These are phyloP conservation scores for Melangyna quadrimaculata DNA, from an alignment of 2,888 invertebrate species.

Conservation along the genomic window DNA sequence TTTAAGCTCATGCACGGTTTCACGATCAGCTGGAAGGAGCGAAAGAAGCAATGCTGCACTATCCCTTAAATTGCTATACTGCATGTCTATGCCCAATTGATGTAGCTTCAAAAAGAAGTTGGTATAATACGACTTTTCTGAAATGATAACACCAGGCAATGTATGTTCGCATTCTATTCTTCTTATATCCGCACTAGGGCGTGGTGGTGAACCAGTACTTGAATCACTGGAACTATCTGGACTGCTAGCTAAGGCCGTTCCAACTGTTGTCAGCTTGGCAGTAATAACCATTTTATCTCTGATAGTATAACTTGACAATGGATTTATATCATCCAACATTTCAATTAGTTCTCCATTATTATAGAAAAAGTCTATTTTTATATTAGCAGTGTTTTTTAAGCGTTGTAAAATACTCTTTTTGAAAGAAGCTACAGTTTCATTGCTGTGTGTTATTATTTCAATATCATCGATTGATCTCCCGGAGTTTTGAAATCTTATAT, in stretches of 20 bases:
- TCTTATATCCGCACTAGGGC: slow-evolving; percentile 88
- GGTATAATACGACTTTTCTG: slow-evolving; percentile 89
- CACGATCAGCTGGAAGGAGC: slow-evolving; percentile 80
- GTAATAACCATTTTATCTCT: slow-evolving; percentile 92
- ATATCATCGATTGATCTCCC: slow-evolving; percentile 94
- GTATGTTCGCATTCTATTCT: slow-evolving; percentile 92
- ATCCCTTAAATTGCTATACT: slow-evolving; percentile 90
- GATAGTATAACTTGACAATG: slow-evolving; percentile 91
- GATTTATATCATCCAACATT: slow-evolving; percentile 92
- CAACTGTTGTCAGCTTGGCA: slow-evolving; percentile 89
- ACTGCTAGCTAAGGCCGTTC: slow-evolving; percentile 88
- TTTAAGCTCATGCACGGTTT: slow-evolving; percentile 80
- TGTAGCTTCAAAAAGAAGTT: slow-evolving; percentile 93
- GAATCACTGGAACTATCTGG: slow-evolving; percentile 97
- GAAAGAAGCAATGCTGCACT: slow-evolving; percentile 82
- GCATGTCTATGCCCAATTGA: slow-evolving; percentile 91
- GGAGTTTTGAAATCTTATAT: slow-evolving; percentile 93
- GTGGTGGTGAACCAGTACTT: slow-evolving; percentile 94
- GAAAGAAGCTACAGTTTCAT: slow-evolving; percentile 94
- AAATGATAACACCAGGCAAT: slow-evolving; percentile 95
- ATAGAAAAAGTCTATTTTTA: slow-evolving; percentile 93
- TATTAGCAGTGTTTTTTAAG: slow-evolving; percentile 83
- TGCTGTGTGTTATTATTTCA: slow-evolving; percentile 95
- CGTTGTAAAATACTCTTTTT: slow-evolving; percentile 87
- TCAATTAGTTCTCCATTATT: slow-evolving; percentile 94